Evolutionary conservation across 1,140 invertebrate species (phyloP).

Genomic region (Dendroctonus ponderosae): DNA sequence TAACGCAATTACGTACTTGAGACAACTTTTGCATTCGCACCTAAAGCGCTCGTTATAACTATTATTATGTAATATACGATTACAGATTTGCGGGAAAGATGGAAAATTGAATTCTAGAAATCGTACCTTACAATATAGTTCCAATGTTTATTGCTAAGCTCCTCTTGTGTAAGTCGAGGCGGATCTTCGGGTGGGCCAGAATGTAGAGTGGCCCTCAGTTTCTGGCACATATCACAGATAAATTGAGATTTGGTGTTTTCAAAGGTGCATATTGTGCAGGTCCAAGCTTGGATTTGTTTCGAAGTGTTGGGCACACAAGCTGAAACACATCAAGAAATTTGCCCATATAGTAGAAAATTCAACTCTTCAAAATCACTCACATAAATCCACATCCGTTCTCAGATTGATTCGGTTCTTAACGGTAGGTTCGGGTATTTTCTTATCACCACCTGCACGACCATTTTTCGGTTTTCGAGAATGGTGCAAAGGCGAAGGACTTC

Average conservation of each 20-base stretch:
- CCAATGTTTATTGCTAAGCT: constrained; percentile 51
- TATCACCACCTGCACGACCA: not conserved
- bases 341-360: not conserved
- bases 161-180: constrained; percentile 44
- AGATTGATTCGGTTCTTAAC: constrained; percentile 35
- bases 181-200: constrained; percentile 43
- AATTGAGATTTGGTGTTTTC: constrained; percentile 69
- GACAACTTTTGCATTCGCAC: too few species aligned
- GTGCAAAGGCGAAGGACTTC: constrained; percentile 53
- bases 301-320: constrained; percentile 32
- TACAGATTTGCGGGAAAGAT: too few species aligned
- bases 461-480: constrained; percentile 16
- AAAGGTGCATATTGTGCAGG: constrained; percentile 78
- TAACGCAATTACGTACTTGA: too few species aligned
- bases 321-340: not conserved
- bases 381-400: constrained; percentile 38
- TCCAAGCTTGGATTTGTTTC: constrained; percentile 59
- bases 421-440: constrained; percentile 1
- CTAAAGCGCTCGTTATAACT: too few species aligned
- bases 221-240: constrained; percentile 83
- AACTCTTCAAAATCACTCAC: constrained; percentile 28
- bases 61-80: too few species aligned
- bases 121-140: constrained; percentile 52
- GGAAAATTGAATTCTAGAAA: not conserved
- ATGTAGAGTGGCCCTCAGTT: constrained; percentile 51